phyloP scores from a whole-genome alignment of 92 coral and sea anemone genomes.

The Porites cylindrica region DNA sequence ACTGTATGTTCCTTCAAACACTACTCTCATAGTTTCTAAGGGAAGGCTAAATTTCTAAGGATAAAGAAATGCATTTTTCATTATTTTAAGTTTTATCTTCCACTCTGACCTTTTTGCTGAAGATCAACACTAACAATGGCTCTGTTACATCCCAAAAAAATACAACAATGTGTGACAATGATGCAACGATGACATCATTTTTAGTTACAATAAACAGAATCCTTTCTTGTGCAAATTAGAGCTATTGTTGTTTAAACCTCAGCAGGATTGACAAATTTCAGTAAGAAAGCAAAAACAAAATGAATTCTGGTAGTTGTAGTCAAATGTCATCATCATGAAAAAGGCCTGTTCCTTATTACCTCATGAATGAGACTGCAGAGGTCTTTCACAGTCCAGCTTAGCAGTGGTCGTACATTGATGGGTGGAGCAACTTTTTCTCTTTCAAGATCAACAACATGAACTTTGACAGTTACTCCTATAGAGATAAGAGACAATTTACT shows the following conservation, averaged over 20 bases:
- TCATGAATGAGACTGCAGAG: constrained; percentile 69
- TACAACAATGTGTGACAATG: no score
- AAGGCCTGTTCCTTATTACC: constrained; percentile 45
- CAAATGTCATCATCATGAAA: no score
- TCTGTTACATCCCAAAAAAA: no score
- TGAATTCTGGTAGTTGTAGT: no score
- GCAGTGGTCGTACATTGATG: constrained; percentile 71
- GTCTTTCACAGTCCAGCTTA: constrained; percentile 67
- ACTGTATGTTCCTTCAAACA: constrained; percentile 77
- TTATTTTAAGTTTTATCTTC: background rate
- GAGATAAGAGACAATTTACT: background rate
- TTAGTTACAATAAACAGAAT: no score
- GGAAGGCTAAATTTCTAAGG: constrained; percentile 80
- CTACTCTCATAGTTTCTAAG: constrained; percentile 79
- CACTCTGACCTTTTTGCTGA: no score
- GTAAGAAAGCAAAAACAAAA: no score
- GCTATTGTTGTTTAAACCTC: no score
- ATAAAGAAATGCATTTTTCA: background rate
- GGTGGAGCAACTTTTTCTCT: constrained; percentile 68
- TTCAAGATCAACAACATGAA: constrained; percentile 79
- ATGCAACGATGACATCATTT: no score
- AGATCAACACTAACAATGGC: no score
- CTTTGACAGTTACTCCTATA: constrained; percentile 85
- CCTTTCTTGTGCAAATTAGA: no score
- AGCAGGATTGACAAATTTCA: no score